Percentiles rank a stretch among this genome's conserved stretches.
Evolutionary conservation across 2,113 vertebrate genomes (phyloP).

Genomic region (Mohoua ochrocephala): DNA sequence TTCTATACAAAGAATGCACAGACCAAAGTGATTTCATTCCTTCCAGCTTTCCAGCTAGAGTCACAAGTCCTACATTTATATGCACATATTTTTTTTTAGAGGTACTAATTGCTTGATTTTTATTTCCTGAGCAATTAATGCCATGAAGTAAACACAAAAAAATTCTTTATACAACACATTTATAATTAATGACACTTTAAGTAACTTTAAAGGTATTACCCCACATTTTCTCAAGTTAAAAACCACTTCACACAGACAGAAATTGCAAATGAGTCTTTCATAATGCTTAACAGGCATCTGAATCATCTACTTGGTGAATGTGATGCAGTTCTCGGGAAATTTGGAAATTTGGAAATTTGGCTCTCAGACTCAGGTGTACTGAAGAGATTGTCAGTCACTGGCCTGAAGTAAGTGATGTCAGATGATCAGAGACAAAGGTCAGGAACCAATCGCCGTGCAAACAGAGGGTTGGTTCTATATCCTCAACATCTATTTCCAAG

Average conservation of each 20-base stretch:
- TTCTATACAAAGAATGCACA: neutral
- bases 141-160: neutral
- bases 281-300: neutral
- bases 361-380: neutral
- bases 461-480: neutral
- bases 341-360: too few species aligned
- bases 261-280: neutral
- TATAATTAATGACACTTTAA: neutral
- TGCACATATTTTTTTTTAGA: neutral
- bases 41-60: neutral
- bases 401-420: neutral
- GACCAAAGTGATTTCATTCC: neutral
- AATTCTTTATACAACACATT: neutral
- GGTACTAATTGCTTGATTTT: neutral
- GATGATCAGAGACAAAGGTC: neutral
- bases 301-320: neutral
- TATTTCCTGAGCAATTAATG: neutral
- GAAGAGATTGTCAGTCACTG: neutral
- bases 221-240: neutral
- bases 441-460: accelerated
- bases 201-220: neutral
- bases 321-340: neutral
- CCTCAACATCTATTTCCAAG: neutral
- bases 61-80: neutral
- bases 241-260: neutral